Evolutionary conservation across 2,888 invertebrate species (phyloP).

Genomic region (Chloroclysta siterata): DNA sequence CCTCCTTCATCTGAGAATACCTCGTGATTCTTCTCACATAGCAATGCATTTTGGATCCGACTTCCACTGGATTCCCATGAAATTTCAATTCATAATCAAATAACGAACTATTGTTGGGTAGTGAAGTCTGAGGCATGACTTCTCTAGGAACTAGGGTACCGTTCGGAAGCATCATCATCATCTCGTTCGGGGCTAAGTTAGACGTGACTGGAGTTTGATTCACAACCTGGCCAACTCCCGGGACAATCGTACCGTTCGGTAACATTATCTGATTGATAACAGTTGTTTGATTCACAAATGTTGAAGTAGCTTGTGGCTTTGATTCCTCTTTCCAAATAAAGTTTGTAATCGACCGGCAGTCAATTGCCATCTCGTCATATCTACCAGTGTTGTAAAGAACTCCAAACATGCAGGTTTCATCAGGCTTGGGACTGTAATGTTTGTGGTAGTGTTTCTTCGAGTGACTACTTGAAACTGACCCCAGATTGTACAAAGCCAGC

Average conservation of each 20-base stretch:
- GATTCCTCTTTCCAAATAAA: slow-evolving; percentile 18
- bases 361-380: slow-evolving; percentile 23
- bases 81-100: slow-evolving; percentile 12
- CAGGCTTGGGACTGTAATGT: slow-evolving; percentile 5
- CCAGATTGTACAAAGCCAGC: slow-evolving; percentile 25
- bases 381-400: slow-evolving; percentile 7
- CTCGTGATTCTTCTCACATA: slow-evolving; percentile 14
- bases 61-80: slow-evolving; percentile 4
- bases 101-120: slow-evolving; percentile 5
- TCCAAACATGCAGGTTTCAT: slow-evolving; percentile 25
- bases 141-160: slow-evolving; percentile 17
- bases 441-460: slow-evolving; percentile 10
- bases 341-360: slow-evolving; percentile 18
- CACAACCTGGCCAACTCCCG: neutral
- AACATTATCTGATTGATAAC: neutral
- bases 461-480: slow-evolving; percentile 1
- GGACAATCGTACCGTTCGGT: slow-evolving; percentile 3
- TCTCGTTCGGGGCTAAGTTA: neutral
- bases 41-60: slow-evolving; percentile 14
- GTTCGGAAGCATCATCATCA: slow-evolving; percentile 21
- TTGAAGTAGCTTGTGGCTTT: neutral
- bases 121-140: slow-evolving; percentile 2
- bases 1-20: slow-evolving; percentile 3
- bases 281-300: neutral
- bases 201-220: slow-evolving; percentile 2